phyloP scores from a whole-genome alignment of 2,113 vertebrate genomes.

The Corythaeola cristata region DNA sequence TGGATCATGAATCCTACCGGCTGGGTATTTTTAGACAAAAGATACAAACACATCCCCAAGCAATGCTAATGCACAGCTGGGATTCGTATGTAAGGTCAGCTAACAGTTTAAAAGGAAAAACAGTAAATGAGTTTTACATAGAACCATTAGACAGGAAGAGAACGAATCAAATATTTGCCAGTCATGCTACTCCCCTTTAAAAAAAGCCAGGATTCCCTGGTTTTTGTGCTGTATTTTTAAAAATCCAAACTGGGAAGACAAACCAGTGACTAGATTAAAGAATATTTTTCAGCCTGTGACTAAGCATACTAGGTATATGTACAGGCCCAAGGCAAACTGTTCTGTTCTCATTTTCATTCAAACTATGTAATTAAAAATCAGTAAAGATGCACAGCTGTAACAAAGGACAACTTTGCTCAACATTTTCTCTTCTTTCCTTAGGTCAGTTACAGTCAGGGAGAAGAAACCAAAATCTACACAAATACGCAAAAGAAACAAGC shows the following conservation, averaged over 20 bases:
- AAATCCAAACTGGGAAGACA: neutral
- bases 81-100: slow-evolving; percentile 77
- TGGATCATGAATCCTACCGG: slow-evolving; percentile 81
- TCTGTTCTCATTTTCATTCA: neutral
- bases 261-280: neutral
- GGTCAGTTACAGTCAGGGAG: neutral
- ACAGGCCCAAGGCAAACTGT: neutral
- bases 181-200: neutral
- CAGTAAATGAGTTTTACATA: slow-evolving; percentile 73
- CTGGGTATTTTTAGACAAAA: slow-evolving; percentile 85
- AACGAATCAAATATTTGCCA: slow-evolving; percentile 68
- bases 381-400: neutral
- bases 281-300: slow-evolving; percentile 2
- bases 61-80: slow-evolving; percentile 82
- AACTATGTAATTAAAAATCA: neutral
- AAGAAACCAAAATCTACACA: neutral
- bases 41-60: slow-evolving; percentile 83
- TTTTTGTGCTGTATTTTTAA: neutral
- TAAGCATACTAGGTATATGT: neutral
- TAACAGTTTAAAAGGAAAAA: slow-evolving; percentile 74
- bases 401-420: neutral
- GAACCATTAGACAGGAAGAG: slow-evolving; percentile 56
- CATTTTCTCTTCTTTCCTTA: neutral
- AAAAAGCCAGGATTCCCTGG: slow-evolving; percentile 16
- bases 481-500: neutral